Base-by-base conservation (phyloP, 2,888 invertebrate species). In the Troides helena region DNA sequence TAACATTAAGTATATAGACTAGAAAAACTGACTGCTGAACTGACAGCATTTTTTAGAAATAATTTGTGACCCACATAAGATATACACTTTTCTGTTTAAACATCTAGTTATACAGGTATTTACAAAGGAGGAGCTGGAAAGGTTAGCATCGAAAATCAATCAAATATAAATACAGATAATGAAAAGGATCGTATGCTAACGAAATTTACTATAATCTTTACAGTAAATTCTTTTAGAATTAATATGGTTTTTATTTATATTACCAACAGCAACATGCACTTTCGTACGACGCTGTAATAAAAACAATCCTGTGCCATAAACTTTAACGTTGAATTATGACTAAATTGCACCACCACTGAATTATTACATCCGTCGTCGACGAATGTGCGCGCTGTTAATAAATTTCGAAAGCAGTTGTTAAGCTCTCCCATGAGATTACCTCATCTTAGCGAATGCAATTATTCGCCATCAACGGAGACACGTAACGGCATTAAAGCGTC, bases 401-500 rank as follows among this genome's bases (percentile, higher is more conserved):
- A 65, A 71, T 71, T 64, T 67, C 64, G 59, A 71, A 68, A 71
- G 59, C 62, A 62, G 64, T 62, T 65, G 61, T 58, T 65, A 70
- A 68, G 68, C 70, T 71, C 68, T 58, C 64, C 71, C 70, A 62
- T 70, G 66, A 71, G 72, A 75, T 69, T 70, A 68, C 68, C 73
- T 72, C 71, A 71, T 72, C 73, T 72, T 67, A 72, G 72, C 74
- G 72, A 72, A 71, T 65, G 68, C 72, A 72, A 73, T 74, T 63
- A 70, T 65, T 75, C 75, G 72, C 72, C 74, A 75, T 75, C 71
- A 73, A 67, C 65, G 72, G 74, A 72, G 73, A 74, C 77, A 73
- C 74, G 77, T 77, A 74, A 76, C 74, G 74, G 72, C 74, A 77
- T 78, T 78, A 78, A 77, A 80, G 74, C 74, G 76, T 76, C 71